Evolutionary conservation across 2,888 invertebrate genomes (phyloP).

Genomic region (Odontocolon sp.): DNA sequence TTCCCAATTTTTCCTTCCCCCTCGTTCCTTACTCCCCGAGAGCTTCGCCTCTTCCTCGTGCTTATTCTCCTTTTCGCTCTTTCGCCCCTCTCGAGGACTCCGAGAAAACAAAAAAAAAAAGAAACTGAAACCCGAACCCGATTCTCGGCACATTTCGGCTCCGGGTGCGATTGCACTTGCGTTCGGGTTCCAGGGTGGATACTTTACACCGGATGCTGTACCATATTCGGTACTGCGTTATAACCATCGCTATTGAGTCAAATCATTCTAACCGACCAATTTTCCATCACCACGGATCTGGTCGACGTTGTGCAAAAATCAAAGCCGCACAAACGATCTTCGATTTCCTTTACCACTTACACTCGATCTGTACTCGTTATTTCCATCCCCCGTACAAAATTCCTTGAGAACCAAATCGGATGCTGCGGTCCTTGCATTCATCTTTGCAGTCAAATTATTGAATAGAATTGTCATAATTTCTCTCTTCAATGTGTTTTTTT

Average conservation of each 20-base stretch:
- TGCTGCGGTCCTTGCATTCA: too few species aligned
- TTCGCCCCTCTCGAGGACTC: background rate
- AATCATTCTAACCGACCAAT: background rate
- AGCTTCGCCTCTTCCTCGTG: slow-evolving; percentile 13
- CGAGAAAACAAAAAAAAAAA: background rate
- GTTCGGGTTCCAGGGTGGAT: background rate
- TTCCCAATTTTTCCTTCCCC: background rate
- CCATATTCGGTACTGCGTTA: background rate
- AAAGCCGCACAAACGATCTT: too few species aligned
- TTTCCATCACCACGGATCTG: too few species aligned
- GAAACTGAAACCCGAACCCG: background rate
- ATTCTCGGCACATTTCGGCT: background rate
- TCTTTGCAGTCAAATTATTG: too few species aligned
- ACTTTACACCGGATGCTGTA: background rate
- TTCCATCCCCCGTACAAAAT: too few species aligned
- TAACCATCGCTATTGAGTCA: background rate
- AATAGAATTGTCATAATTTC: too few species aligned
- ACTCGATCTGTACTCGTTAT: too few species aligned
- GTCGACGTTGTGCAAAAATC: too few species aligned
- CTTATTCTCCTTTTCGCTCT: background rate
- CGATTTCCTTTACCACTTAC: too few species aligned
- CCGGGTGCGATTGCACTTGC: background rate
- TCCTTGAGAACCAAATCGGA: too few species aligned
- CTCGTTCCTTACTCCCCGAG: background rate
- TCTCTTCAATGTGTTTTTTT: too few species aligned